These are phyloP conservation scores for Nemotelus pantherinus DNA, from an alignment of 2,888 invertebrate species.

Conservation along the genomic window DNA sequence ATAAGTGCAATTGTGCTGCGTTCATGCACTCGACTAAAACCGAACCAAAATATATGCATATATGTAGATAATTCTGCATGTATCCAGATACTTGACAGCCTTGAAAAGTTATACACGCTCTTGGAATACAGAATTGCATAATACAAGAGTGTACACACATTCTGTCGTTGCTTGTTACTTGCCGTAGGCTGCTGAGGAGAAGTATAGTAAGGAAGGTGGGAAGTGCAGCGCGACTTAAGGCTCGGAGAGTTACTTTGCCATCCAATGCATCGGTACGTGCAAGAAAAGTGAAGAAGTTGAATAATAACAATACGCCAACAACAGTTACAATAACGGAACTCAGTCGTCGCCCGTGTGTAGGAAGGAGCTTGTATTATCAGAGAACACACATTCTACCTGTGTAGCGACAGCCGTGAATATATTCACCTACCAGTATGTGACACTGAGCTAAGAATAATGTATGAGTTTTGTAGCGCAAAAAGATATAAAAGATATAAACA, in stretches of 20 bases:
- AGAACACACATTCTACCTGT: neutral
- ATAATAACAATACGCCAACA: conserved; percentile 27
- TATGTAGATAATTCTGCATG: neutral
- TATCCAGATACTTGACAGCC: conserved; percentile 37
- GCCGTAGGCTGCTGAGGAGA: conserved; percentile 8
- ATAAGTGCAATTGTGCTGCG: too few species aligned
- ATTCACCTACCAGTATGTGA: conserved; percentile 20
- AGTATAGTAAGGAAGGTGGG: neutral
- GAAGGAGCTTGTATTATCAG: neutral
- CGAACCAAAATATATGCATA: neutral
- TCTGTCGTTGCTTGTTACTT: neutral
- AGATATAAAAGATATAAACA: conserved; percentile 27
- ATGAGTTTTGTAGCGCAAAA: conserved; percentile 29
- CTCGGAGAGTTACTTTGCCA: too few species aligned
- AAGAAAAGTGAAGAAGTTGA: conserved; percentile 37
- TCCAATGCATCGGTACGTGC: too few species aligned
- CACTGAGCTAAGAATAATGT: conserved; percentile 32
- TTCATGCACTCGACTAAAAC: neutral
- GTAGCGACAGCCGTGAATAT: neutral
- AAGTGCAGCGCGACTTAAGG: too few species aligned
- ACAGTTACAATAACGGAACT: conserved; percentile 20
- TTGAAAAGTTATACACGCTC: conserved; percentile 42
- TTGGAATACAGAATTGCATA: conserved; percentile 41
- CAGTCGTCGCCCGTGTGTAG: neutral
- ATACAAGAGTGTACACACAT: conserved; percentile 9